These are phyloP conservation scores for Pristionchus entomophagus DNA, from an alignment of 2,888 invertebrate genomes.

Conservation along the genomic window DNA sequence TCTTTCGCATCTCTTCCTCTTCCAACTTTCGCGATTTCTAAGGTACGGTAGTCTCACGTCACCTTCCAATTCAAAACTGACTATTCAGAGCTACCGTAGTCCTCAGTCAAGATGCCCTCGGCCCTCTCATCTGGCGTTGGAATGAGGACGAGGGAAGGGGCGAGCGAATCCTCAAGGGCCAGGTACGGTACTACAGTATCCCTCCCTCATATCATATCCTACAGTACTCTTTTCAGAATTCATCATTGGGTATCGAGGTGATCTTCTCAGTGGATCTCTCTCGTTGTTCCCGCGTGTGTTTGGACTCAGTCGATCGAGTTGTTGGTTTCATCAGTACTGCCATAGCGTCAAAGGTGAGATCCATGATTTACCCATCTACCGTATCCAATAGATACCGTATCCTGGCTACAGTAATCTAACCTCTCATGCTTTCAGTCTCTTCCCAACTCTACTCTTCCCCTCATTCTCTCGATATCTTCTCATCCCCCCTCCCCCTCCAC, in stretches of 20 bases:
- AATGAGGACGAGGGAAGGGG: neutral
- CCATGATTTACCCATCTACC: neutral
- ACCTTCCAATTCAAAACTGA: neutral
- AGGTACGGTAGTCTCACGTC: neutral
- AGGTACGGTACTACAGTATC: conserved; percentile 33
- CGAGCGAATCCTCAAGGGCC: neutral
- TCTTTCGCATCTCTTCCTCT: conserved; percentile 30
- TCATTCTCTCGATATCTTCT: neutral
- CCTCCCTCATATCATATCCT: neutral
- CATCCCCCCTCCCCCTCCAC: neutral
- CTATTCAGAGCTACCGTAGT: conserved; percentile 13
- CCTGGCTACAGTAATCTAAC: too few species aligned
- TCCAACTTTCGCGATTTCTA: conserved; percentile 22
- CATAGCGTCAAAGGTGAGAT: neutral
- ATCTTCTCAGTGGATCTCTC: conserved; percentile 1
- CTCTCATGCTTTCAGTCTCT: neutral
- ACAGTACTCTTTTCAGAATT: neutral
- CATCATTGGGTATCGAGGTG: conserved; percentile 18
- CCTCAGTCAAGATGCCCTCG: neutral
- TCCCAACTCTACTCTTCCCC: neutral
- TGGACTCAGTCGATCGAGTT: neutral
- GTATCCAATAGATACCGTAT: too few species aligned
- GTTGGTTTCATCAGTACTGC: neutral
- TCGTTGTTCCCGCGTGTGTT: neutral
- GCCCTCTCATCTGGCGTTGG: conserved; percentile 26